These are phyloP conservation scores for Coelopa pilipes DNA, from an alignment of 2,888 invertebrate genomes.

Conservation along the genomic window DNA sequence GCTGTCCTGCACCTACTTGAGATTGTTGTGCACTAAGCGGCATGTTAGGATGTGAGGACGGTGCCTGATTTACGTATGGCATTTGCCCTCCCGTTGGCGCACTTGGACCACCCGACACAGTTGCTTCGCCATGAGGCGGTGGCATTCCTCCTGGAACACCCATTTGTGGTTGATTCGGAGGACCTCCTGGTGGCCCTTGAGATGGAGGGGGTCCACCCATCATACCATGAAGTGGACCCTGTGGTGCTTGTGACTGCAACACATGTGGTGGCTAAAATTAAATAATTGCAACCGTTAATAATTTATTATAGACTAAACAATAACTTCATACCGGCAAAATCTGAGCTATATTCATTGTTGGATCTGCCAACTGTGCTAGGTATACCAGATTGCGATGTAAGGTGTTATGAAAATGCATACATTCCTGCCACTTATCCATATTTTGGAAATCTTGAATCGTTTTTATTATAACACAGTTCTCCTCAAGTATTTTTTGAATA, in stretches of 20 bases:
- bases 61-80: conserved; percentile 58
- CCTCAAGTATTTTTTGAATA: conserved; percentile 96
- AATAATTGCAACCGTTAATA: neutral
- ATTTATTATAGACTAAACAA: neutral
- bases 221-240: conserved; percentile 63
- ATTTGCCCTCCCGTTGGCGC: conserved; percentile 54
- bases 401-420: conserved; percentile 92
- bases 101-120: conserved; percentile 49
- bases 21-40: conserved; percentile 60
- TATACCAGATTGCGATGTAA: conserved; percentile 96
- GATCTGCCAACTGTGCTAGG: conserved; percentile 95
- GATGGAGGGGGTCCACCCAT: conserved; percentile 52
- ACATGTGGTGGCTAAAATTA: conserved; percentile 71
- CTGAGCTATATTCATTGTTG: conserved; percentile 90
- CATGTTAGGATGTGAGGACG: conserved; percentile 58
- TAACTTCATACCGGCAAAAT: conserved; percentile 83
- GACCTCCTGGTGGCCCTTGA: conserved; percentile 45
- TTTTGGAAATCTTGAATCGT: conserved; percentile 96
- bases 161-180: conserved; percentile 69
- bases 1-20: conserved; percentile 51
- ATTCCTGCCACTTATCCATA: conserved; percentile 93
- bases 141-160: conserved; percentile 68
- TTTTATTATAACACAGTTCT: conserved; percentile 96
- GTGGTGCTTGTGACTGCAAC: conserved; percentile 65
- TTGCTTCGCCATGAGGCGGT: conserved; percentile 50